Percentiles rank a stretch among this genome's conserved stretches.
Evolutionary conservation across 2,113 vertebrate genomes (phyloP).

Genomic region (Neodon shergylaensis): DNA sequence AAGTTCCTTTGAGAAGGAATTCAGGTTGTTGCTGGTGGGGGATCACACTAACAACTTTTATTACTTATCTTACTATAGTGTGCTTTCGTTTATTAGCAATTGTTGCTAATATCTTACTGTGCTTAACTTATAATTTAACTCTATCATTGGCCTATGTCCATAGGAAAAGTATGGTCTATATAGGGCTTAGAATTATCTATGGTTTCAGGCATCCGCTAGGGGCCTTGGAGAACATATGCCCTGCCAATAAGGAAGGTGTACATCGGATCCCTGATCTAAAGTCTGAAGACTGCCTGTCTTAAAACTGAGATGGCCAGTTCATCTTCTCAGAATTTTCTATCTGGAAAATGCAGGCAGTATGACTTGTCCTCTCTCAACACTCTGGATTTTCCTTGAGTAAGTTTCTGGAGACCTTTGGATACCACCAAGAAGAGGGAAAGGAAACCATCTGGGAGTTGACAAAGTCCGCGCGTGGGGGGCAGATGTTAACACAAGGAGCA

Average conservation of each 20-base stretch:
- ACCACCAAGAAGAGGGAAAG: neutral
- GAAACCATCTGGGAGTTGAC: neutral
- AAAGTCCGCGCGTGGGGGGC: neutral
- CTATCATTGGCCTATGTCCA: neutral
- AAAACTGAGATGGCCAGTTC: neutral
- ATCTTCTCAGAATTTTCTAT: slow-evolving; percentile 21
- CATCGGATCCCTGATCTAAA: neutral
- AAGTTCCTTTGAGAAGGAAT: neutral
- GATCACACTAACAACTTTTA: neutral
- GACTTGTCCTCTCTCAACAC: neutral
- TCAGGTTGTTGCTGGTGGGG: neutral
- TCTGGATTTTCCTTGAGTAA: slow-evolving; percentile 7
- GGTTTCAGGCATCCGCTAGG: neutral
- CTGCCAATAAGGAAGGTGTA: neutral
- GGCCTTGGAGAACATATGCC: neutral
- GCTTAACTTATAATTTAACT: neutral
- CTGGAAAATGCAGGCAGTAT: slow-evolving; percentile 16
- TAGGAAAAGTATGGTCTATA: neutral
- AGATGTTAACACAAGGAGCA: slow-evolving; percentile 11
- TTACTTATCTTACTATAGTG: neutral
- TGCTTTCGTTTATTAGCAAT: neutral
- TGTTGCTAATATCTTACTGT: neutral
- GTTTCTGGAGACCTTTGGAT: neutral
- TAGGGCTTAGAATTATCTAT: neutral
- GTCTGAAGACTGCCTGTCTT: neutral